Percentiles rank a stretch among this genome's conserved stretches.
Evolutionary conservation across 2,113 vertebrate species (phyloP).

Genomic region (Tragelaphus scriptus): DNA sequence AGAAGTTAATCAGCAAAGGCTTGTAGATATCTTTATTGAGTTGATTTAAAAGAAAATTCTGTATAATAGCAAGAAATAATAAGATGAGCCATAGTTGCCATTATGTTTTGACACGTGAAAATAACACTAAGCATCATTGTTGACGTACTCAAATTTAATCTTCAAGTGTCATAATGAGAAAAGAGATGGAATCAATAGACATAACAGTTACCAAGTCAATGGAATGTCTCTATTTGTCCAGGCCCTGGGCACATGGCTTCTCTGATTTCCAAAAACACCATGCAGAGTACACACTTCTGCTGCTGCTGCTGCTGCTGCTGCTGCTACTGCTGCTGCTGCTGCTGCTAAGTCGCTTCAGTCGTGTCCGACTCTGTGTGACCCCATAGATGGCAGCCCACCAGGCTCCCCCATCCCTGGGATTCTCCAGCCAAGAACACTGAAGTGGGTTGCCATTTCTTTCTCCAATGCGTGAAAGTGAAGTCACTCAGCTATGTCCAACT

Average conservation of each 20-base stretch:
- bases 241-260: neutral
- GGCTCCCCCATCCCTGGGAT: neutral
- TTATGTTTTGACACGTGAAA: constrained; percentile 18
- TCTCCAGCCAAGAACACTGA: neutral
- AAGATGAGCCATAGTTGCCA: neutral
- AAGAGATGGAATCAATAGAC: neutral
- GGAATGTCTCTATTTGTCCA: neutral
- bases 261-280: neutral
- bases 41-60: constrained; percentile 91
- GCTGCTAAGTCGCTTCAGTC: neutral
- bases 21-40: constrained; percentile 89
- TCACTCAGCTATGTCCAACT: neutral
- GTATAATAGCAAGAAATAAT: constrained; percentile 49
- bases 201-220: neutral
- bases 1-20: constrained; percentile 92
- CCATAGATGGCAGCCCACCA: neutral
- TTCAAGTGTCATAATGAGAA: neutral
- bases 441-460: neutral
- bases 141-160: neutral
- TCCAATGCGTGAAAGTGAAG: neutral
- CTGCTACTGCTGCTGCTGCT: neutral
- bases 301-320: neutral
- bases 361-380: neutral
- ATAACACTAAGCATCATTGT: neutral
- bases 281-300: neutral